Base-by-base conservation (phyloP, 2,888 invertebrate genomes). In the Smittia aterrima region DNA sequence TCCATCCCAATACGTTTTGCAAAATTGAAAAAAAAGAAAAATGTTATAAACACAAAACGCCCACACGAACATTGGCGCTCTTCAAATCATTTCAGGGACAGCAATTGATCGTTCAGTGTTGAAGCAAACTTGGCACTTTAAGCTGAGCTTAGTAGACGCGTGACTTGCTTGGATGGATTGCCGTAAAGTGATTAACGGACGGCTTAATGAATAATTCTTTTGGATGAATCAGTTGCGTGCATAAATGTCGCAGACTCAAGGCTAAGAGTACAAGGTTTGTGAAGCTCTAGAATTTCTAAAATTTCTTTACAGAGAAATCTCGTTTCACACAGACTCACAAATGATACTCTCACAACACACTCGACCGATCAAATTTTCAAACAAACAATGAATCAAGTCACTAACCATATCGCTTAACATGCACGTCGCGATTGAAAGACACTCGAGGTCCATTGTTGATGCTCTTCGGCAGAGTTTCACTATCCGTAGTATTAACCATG, bases 391-490 rank as follows among this genome's bases (percentile, higher is more conserved):
- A 25, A 64, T 25, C 11, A 27, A 64, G 27, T 24, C 64, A 64
- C 90, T 89, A 88, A 92, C 92, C 92, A 85, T 93, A 93, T 86
- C 93, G 87, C 85, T 93, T 93, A 82, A 93, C 91, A 86, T 92
- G 92, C 80, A 93, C 93, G 87, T 93, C 93, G 84, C 92, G 88
- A 87, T 93, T 93, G 87, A 93, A 93, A 83, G 93, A 93, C 80
- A 93, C 93, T 79, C 89, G 87, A 78, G 86, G 91, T 83, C 88
- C 90, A 83, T 82, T 83, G 78, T 80, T 80, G 79, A 80, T 54
- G 38, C 24, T 64, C 75, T 79, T 81, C 83, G 77, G 77, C 79
- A 77, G 78, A 77, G 77, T 78, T 79, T 78, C 77, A 80, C 75
- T 80, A 79, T 67, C 82, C 81, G 77, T 58, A 3, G 32, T 58